Evolutionary conservation across 2,797 vertebrate species (phyloP), one percentile per base, ranked within the genome.

Genomic region (Falco cherrug): DNA sequence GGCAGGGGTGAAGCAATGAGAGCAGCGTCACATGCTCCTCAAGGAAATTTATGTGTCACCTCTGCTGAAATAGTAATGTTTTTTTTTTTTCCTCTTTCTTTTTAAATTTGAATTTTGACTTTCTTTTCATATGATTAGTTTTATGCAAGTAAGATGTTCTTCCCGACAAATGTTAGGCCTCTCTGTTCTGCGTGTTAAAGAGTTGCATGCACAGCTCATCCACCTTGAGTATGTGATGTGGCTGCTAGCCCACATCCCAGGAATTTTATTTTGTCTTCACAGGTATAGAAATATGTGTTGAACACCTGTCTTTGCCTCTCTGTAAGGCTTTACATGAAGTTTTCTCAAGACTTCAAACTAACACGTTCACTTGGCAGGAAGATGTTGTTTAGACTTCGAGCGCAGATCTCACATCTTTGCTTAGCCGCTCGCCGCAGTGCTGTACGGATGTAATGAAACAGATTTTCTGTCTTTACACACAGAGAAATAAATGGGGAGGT

Each of bases 21-120:
- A 83, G 53, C 1, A 0, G 16, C 8, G 14, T 43, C 6, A 0
- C 18, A 0, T 9, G 21, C 21, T 76, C 39, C 39, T 69, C 18
- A 26, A 45, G 73, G 59, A 90, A 56, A 43, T 20, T 20, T 4
- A 12, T 9, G 3, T 54, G 69, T 47, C 25, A 33, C 31, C 69
- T 70, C 9, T 16, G 71, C 53, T 71, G 5, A 63, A 65, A 75
- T 26, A 19, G 1, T 25, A 5, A 16, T 3, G 41, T 15, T 6
- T 6, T 14, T 50, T 29, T 29, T 29, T 6, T 4, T 2, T 2
- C 18, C 47, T 14, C 25, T 13, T 25, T 37, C 37, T 37, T 77
- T 57, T 59, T 24, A 0, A 39, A 75, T 28, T 41, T 41, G 17
- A 39, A 28, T 50, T 87, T 93, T 82, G 51, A 13, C 8, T 54